phyloP scores from a whole-genome alignment of 2,888 invertebrate genomes.

The Lottia scabra region DNA sequence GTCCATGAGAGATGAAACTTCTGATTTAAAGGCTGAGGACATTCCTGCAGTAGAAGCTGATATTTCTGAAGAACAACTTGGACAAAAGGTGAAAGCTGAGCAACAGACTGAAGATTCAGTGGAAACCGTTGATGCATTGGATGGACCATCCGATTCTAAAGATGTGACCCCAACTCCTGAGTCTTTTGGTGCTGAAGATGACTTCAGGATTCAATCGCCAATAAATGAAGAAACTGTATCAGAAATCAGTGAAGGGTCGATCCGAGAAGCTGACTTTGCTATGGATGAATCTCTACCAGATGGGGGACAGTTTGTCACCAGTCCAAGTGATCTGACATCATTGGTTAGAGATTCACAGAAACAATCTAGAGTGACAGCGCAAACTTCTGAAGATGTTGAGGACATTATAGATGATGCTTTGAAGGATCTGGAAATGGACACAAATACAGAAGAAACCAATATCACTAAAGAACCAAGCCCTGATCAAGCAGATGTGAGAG shows the following conservation, averaged over 20 bases:
- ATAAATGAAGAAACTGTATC: neutral
- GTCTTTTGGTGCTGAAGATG: neutral
- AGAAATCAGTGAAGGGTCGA: neutral
- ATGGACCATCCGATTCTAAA: neutral
- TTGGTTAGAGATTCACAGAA: neutral
- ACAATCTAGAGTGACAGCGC: neutral
- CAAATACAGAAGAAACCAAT: neutral
- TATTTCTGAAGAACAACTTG: too few species aligned
- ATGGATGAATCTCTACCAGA: neutral
- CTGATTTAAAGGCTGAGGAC: neutral
- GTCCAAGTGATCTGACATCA: slow-evolving; percentile 4
- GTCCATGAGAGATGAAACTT: neutral
- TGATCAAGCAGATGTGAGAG: neutral
- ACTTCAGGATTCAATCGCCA: neutral
- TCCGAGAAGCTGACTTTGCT: neutral
- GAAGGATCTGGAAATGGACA: neutral
- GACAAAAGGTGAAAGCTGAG: neutral
- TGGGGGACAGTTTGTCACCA: neutral
- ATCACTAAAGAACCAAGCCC: neutral
- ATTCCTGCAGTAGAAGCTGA: neutral
- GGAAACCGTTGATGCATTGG: slow-evolving; percentile 3
- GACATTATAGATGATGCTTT: neutral
- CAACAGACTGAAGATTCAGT: neutral
- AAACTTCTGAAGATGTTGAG: neutral
- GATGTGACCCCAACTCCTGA: neutral